Evolutionary conservation across 2,888 invertebrate genomes (phyloP).

Genomic region (Peribatodes rhomboidaria): DNA sequence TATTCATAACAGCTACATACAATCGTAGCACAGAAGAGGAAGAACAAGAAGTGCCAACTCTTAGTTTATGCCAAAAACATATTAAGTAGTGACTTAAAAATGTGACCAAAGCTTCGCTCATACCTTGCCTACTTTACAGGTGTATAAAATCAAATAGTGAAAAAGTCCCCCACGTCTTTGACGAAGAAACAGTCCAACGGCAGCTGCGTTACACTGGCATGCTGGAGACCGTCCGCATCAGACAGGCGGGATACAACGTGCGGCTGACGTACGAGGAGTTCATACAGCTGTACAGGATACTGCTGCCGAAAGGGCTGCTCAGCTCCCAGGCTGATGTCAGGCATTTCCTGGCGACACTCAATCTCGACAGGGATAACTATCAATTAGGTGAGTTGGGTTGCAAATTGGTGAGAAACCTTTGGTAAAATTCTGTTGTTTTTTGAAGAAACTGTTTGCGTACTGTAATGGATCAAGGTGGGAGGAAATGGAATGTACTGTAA

Average conservation of each 20-base stretch:
- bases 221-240: slow-evolving; percentile 97
- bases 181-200: slow-evolving; percentile 96
- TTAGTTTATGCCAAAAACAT: no score
- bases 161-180: slow-evolving; percentile 96
- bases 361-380: slow-evolving; percentile 95
- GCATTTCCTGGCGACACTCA: slow-evolving; percentile 93
- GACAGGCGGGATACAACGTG: slow-evolving; percentile 98
- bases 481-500: no score
- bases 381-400: slow-evolving; percentile 88
- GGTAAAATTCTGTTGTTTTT: no score
- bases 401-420: no score
- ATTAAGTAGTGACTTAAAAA: no score
- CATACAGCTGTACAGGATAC: slow-evolving; percentile 95
- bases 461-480: no score
- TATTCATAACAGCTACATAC: no score
- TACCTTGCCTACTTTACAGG: slow-evolving; percentile 67
- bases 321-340: slow-evolving; percentile 95
- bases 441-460: no score
- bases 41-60: no score
- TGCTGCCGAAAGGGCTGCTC: slow-evolving; percentile 94
- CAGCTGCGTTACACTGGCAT: slow-evolving; percentile 97
- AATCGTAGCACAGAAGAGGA: no score
- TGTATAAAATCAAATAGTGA: slow-evolving; percentile 98
- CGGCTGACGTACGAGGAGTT: slow-evolving; percentile 97
- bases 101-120: no score